Percentiles rank a stretch among this genome's conserved stretches.
Conservation (phyloP, 2,113 vertebrate species). For the Patagioenas fasciata region DNA sequence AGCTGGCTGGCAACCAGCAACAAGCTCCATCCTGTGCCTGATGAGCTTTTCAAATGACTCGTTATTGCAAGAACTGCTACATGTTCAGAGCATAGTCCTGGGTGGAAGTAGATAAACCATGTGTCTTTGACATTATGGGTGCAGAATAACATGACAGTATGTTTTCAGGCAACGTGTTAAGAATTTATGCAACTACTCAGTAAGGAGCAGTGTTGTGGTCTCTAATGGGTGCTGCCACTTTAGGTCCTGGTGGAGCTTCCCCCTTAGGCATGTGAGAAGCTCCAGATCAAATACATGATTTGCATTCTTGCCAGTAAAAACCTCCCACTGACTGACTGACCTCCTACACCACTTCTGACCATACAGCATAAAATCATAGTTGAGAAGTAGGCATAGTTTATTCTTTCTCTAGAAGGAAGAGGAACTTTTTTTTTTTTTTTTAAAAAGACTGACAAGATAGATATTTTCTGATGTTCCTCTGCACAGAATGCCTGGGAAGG, state of each 20-base stretch:
- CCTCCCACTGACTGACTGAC: not conserved
- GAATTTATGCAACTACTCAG: not conserved
- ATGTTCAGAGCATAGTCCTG: not conserved
- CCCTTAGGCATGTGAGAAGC: not conserved
- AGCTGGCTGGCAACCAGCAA: not conserved
- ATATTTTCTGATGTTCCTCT: not conserved
- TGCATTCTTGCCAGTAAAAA: not conserved
- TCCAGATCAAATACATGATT: not conserved
- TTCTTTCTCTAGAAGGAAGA: not conserved
- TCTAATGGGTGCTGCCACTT: not conserved
- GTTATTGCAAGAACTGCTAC: not conserved
- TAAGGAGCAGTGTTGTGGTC: accelerated
- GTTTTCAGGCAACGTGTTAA: not conserved
- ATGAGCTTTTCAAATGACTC: not conserved
- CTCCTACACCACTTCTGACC: not conserved
- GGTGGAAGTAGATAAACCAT: not conserved
- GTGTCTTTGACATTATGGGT: not conserved
- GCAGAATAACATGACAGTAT: not conserved
- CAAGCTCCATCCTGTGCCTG: not conserved
- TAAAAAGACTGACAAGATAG: not conserved
- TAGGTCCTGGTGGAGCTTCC: not conserved
- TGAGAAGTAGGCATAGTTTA: not conserved
- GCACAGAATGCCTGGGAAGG: not conserved
- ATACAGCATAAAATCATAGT: not conserved
- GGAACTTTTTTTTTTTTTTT: not conserved